Percentiles rank a stretch among this genome's conserved stretches.
phyloP scores from a whole-genome alignment of 2,113 vertebrate genomes.

The Mustelus asterias region DNA sequence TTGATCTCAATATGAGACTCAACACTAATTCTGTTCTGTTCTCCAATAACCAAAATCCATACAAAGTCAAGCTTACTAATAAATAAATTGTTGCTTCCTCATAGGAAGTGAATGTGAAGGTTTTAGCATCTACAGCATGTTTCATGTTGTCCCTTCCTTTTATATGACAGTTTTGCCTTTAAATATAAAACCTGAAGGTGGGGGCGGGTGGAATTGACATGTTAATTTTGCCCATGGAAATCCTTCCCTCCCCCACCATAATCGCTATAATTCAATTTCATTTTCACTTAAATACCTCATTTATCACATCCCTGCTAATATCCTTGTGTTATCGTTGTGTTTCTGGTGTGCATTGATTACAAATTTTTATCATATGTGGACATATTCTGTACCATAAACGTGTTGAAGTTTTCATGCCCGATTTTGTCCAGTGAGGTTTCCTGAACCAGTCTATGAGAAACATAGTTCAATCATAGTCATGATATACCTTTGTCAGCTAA shows the following conservation, averaged over 20 bases:
- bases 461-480: background rate
- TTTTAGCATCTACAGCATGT: background rate
- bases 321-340: background rate
- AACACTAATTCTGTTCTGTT: background rate
- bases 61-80: background rate
- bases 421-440: background rate
- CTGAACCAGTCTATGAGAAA: background rate
- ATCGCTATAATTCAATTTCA: background rate
- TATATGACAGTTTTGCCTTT: background rate
- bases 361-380: background rate
- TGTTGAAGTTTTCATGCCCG: background rate
- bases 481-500: background rate
- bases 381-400: background rate
- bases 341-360: background rate
- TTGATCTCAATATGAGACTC: background rate
- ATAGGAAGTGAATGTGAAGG: background rate
- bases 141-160: background rate
- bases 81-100: background rate
- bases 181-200: background rate
- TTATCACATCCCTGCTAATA: background rate
- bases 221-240: background rate
- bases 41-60: background rate
- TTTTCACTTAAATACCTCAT: background rate
- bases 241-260: background rate
- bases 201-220: background rate